These are phyloP conservation scores for Crax fasciolata DNA, from an alignment of 2,797 vertebrate genomes.

Conservation along the genomic window DNA sequence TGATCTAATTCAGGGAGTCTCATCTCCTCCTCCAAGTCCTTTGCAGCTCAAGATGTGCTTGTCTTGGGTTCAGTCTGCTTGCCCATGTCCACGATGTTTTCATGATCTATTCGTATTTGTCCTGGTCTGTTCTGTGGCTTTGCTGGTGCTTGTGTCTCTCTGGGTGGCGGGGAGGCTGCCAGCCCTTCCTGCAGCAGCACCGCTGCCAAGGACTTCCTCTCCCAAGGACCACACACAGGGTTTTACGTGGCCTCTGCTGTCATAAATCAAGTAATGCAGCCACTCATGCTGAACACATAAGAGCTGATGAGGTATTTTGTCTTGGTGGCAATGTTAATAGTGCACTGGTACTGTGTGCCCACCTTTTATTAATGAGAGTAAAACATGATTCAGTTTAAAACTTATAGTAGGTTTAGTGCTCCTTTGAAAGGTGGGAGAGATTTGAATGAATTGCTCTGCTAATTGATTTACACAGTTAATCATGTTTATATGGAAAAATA, in stretches of 20 bases:
- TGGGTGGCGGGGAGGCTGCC: not conserved
- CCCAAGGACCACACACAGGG: not conserved
- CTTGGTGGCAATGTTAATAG: not conserved
- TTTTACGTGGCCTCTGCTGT: not conserved
- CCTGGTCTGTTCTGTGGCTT: not conserved
- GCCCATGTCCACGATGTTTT: not conserved
- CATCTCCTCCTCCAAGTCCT: not conserved
- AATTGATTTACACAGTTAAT: not conserved
- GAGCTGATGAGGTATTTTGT: not conserved
- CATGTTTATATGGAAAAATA: not conserved
- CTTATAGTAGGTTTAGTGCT: not conserved
- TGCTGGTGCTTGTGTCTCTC: not conserved
- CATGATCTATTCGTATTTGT: not conserved
- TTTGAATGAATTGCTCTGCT: not conserved
- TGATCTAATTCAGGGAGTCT: not conserved
- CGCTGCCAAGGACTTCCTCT: not conserved
- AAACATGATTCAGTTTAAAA: not conserved
- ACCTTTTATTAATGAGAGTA: not conserved
- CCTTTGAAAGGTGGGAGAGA: not conserved
- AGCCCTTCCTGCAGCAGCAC: not conserved
- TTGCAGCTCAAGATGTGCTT: not conserved
- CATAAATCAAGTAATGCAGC: not conserved
- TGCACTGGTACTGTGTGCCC: fast-evolving
- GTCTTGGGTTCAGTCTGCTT: not conserved
- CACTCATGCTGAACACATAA: not conserved